Evolutionary conservation across 2,797 vertebrate genomes (phyloP).

Genomic region (Micromesistius poutassou): DNA sequence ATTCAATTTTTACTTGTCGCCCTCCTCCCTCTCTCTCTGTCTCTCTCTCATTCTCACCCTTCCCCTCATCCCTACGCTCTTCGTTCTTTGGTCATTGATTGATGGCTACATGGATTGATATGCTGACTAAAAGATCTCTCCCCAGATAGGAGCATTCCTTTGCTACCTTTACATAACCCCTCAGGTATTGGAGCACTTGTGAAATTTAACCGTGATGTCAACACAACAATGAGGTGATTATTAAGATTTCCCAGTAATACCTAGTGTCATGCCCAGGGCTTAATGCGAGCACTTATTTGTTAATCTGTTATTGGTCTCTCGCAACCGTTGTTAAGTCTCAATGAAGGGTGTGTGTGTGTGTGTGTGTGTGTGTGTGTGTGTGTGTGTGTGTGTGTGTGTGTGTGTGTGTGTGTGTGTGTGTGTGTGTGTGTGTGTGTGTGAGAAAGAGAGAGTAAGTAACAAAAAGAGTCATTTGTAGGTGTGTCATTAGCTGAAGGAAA

Average conservation of each 20-base stretch:
- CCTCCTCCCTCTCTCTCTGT: neutral
- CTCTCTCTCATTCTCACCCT: neutral
- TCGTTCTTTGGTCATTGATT: too few relatives aligned
- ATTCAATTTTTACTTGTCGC: too few relatives aligned
- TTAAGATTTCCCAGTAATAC: conserved; percentile 58
- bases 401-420: neutral
- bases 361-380: neutral
- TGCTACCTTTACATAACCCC: neutral
- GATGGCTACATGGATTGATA: too few relatives aligned
- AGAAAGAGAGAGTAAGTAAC: conserved; percentile 11
- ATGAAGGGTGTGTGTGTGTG: conserved; percentile 23
- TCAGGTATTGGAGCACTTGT: conserved; percentile 40
- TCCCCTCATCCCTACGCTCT: neutral
- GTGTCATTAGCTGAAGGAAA: conserved; percentile 7
- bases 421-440: conserved; percentile 16
- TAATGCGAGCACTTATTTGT: conserved; percentile 49
- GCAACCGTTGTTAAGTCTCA: conserved; percentile 42
- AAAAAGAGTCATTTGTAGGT: too few relatives aligned
- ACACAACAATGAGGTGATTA: conserved; percentile 64
- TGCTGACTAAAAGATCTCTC: neutral
- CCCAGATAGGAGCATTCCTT: neutral
- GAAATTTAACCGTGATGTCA: conserved; percentile 58
- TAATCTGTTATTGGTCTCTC: conserved; percentile 36
- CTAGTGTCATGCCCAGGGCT: conserved; percentile 43
- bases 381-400: neutral